phyloP scores from a whole-genome alignment of 2,797 vertebrate genomes.

The Selene dorsalis region DNA sequence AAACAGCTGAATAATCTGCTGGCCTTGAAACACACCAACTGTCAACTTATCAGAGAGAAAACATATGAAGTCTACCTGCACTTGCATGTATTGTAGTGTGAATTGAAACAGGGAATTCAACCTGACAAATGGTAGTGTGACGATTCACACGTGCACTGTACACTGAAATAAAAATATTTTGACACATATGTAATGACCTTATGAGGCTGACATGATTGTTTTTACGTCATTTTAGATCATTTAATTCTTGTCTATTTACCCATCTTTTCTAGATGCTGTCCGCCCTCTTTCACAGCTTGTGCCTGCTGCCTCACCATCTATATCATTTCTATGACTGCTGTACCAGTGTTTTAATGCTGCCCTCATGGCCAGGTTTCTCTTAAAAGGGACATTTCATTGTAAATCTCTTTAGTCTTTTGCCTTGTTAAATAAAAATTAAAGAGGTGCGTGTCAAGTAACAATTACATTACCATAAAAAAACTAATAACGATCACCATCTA shows the following conservation, averaged over 20 bases:
- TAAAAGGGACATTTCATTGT: not conserved
- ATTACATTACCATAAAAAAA: constrained; percentile 1
- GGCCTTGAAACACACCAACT: constrained; percentile 6
- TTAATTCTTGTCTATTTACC: not conserved
- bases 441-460: not conserved
- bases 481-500: not conserved
- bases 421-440: constrained; percentile 10
- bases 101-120: not conserved
- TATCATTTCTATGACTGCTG: not conserved
- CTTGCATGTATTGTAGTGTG: not conserved
- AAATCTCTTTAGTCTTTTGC: not conserved
- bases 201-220: not conserved
- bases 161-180: not conserved
- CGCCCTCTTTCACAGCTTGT: not conserved
- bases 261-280: not conserved
- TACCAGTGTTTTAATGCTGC: not conserved
- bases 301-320: too few species aligned
- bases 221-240: not conserved
- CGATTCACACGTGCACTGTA: not conserved
- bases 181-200: not conserved
- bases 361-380: not conserved
- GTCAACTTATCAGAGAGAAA: constrained; percentile 1
- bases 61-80: not conserved
- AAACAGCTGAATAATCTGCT: constrained; percentile 24
- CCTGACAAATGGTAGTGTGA: not conserved